Conservation (phyloP, 2,797 vertebrate species). For the Cheirogaleus major region DNA sequence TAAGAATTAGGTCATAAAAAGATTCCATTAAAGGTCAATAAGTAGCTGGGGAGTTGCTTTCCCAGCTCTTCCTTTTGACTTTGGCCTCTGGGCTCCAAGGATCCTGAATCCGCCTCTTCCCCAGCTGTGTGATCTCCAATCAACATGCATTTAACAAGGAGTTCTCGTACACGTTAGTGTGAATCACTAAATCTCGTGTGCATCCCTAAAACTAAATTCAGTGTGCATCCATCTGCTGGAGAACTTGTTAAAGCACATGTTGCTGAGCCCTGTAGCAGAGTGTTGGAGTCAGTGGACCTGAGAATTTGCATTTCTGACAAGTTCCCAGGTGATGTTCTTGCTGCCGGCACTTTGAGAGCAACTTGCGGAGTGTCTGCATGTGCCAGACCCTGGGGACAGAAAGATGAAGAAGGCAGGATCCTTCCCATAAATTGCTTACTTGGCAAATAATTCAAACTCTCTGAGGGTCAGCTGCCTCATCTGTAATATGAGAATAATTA, state of each 20-base stretch:
- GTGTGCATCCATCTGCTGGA: neutral
- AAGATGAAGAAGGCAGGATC: neutral
- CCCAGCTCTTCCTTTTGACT: neutral
- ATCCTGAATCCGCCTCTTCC: neutral
- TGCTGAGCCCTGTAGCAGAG: neutral
- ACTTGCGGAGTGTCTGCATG: rapidly evolving
- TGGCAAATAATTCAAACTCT: conserved; percentile 38
- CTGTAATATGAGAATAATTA: conserved; percentile 46
- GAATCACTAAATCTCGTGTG: neutral
- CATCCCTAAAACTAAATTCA: neutral
- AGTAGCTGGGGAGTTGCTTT: neutral
- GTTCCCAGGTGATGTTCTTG: too few species aligned
- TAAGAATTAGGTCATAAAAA: neutral
- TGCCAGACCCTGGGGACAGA: neutral
- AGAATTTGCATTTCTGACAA: neutral
- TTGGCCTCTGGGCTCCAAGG: neutral
- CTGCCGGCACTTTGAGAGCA: neutral
- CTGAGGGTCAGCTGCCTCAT: neutral
- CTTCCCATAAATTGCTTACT: neutral
- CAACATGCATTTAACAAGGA: neutral
- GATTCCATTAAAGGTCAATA: neutral
- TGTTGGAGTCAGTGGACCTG: neutral
- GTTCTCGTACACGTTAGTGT: too few species aligned
- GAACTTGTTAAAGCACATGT: neutral
- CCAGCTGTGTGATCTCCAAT: neutral